Conservation (phyloP, 2,888 invertebrate genomes). For the Andrena chrysosceles region DNA sequence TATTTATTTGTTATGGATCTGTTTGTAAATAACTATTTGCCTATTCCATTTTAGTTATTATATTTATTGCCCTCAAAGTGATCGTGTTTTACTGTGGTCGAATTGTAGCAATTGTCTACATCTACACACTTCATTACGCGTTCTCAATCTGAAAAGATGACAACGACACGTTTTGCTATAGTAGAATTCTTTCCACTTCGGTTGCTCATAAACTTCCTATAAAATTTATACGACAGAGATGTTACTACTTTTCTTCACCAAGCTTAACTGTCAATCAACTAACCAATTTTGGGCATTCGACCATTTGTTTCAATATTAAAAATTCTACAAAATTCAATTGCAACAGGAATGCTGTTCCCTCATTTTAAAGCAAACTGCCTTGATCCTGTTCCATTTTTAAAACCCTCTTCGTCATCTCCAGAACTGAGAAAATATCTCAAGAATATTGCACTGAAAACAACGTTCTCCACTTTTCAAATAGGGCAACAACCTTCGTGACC, state of each 20-base stretch:
- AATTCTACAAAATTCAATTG: background rate
- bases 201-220: background rate
- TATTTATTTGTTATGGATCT: too few species aligned
- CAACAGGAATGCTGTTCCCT: background rate
- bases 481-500: too few species aligned
- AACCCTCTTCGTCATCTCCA: background rate
- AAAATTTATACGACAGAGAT: background rate
- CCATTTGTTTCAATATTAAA: background rate
- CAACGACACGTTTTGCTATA: too few species aligned
- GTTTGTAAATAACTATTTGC: background rate
- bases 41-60: background rate
- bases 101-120: too few species aligned
- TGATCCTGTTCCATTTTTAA: background rate
- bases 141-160: too few species aligned
- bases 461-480: too few species aligned
- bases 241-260: background rate
- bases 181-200: too few species aligned
- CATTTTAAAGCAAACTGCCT: background rate
- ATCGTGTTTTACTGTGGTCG: too few species aligned
- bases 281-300: background rate
- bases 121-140: too few species aligned
- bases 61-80: background rate
- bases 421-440: background rate
- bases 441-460: background rate
- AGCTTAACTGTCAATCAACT: background rate